phyloP scores from a whole-genome alignment of 1,140 invertebrate species.

The Probaryconus sp. region DNA sequence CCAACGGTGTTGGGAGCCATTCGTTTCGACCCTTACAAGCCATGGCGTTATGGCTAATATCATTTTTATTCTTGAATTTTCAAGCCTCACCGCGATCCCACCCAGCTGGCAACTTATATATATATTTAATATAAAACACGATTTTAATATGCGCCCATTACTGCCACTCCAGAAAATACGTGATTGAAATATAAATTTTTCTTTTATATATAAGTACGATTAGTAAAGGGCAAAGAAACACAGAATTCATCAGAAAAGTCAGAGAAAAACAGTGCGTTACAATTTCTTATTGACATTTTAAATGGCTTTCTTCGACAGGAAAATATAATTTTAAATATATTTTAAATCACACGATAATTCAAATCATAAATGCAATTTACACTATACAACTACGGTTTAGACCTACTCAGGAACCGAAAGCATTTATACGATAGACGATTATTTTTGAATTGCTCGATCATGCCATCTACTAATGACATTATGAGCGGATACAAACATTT shows the following conservation, averaged over 20 bases:
- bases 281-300: too few species aligned
- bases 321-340: too few species aligned
- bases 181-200: conserved; percentile 54
- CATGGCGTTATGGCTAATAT: conserved; percentile 53
- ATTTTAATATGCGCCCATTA: conserved; percentile 61
- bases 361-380: too few species aligned
- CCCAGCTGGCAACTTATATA: conserved; percentile 23
- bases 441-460: too few species aligned
- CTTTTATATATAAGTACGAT: conserved; percentile 23
- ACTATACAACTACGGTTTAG: too few species aligned
- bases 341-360: too few species aligned
- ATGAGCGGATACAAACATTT: too few species aligned
- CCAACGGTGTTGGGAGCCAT: conserved; percentile 36
- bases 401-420: too few species aligned
- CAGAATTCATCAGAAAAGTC: conserved; percentile 9
- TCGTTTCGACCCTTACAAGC: conserved; percentile 58
- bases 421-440: too few species aligned
- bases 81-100: conserved; percentile 35
- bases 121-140: conserved; percentile 54
- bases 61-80: conserved; percentile 58
- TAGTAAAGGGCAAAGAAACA: conserved; percentile 27
- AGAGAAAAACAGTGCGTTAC: too few species aligned
- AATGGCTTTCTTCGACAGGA: too few species aligned
- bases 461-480: too few species aligned
- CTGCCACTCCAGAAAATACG: conserved; percentile 50